Percentiles rank a stretch among this genome's conserved stretches.
Evolutionary conservation across 1,140 invertebrate genomes (phyloP).

Genomic region (Asobara japonica): DNA sequence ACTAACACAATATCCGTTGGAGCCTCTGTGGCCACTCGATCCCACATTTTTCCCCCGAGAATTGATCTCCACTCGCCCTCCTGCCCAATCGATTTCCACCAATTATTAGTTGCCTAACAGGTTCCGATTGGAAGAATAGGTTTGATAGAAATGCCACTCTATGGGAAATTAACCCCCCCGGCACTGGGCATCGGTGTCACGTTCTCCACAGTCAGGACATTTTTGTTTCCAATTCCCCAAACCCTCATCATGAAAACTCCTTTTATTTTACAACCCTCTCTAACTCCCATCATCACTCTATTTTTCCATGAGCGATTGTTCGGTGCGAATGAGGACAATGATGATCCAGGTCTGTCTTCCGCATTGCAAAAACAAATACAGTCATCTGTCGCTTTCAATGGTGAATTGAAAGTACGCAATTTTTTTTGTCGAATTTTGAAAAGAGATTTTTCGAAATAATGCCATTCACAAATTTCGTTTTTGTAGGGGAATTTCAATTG

Average conservation of each 20-base stretch:
- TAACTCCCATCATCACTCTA: neutral
- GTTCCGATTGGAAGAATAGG: conserved; percentile 43
- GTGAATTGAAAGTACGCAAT: neutral
- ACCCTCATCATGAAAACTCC: neutral
- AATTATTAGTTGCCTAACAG: conserved; percentile 47
- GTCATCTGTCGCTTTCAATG: neutral
- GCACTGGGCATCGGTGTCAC: conserved; percentile 31
- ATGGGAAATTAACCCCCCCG: conserved; percentile 39
- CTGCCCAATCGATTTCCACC: conserved; percentile 38
- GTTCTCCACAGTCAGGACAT: conserved; percentile 38
- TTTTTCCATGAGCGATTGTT: conserved; percentile 30
- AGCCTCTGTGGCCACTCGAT: neutral
- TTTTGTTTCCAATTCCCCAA: conserved; percentile 33
- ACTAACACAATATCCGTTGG: conserved; percentile 32
- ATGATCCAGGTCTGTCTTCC: conserved; percentile 22
- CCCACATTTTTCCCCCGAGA: conserved; percentile 14
- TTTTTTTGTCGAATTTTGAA: neutral
- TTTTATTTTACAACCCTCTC: neutral
- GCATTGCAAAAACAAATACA: conserved; percentile 28
- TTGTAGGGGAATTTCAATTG: no score
- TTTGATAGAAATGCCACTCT: conserved; percentile 42
- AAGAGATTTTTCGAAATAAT: neutral
- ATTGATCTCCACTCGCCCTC: neutral
- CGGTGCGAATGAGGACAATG: conserved; percentile 31
- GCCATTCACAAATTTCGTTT: no score